phyloP scores from a whole-genome alignment of 2,113 vertebrate genomes.

The Microcebus murinus region DNA sequence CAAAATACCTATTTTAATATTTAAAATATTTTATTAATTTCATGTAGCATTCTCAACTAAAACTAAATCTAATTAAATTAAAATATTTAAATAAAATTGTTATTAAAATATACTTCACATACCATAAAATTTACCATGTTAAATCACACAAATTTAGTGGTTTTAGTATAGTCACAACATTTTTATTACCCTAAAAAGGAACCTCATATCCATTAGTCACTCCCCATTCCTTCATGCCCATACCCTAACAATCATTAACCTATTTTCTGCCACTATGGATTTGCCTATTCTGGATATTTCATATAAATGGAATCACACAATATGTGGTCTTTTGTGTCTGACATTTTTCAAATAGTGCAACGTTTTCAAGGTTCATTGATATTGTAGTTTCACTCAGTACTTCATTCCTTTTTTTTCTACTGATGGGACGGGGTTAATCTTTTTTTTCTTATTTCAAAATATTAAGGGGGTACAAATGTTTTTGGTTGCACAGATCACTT shows the following conservation, averaged over 20 bases:
- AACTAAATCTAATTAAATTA: background rate
- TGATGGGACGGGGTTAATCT: no score
- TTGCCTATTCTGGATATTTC: background rate
- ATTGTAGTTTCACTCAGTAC: background rate
- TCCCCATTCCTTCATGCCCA: background rate
- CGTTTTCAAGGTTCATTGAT: background rate
- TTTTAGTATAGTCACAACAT: constrained; percentile 14
- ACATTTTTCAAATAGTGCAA: background rate
- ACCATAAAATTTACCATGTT: background rate
- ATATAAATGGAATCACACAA: background rate
- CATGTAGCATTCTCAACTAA: background rate
- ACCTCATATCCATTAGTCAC: background rate
- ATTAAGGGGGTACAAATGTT: no score
- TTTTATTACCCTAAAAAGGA: background rate
- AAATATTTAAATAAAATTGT: background rate
- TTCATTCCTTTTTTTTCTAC: background rate
- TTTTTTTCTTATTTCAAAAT: no score
- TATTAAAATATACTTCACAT: background rate
- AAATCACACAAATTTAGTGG: background rate
- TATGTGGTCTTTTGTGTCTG: background rate
- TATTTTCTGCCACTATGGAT: background rate
- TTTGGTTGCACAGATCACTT: no score
- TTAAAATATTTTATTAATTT: constrained; percentile 18
- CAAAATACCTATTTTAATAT: background rate
- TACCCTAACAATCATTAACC: background rate